Evolutionary conservation across 2,113 vertebrate species (phyloP), one percentile per base, ranked within the genome.

Genomic region (Columba livia): DNA sequence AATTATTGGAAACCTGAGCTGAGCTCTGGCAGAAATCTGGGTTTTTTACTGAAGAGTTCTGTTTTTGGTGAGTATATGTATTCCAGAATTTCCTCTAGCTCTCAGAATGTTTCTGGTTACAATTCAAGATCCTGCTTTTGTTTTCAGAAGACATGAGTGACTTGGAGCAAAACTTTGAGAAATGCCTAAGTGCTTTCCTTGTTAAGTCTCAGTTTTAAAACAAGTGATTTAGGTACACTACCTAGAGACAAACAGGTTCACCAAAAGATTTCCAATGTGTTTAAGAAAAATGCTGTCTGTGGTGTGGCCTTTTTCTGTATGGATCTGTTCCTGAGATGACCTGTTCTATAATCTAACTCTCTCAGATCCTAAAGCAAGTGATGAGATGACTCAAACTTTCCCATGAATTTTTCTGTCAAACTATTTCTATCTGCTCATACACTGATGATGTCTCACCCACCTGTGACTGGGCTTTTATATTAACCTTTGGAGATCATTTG

Each of bases 71-170:
- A 89, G 21, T 72, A 77, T 48, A 26, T 28, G 32, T 83, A 77
- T 93, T 94, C 85, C 79, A 94, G 91, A 94, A 94, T 89, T 91
- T 88, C 84, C 71, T 91, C 61, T 74, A 89, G 38, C 23, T 84
- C 34, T 84, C 34, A 51, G 70, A 85, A 26, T 60, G 42, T 86
- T 90, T 91, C 88, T 91, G 50, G 71, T 80, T 93, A 51, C 29
- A 91, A 91, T 91, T 57, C 32, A 89, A 85, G 80, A 58, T 32
- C 60, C 8, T 82, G 28, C 18, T 72, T 87, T 85, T 58, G 12
- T 34, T 92, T 92, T 75, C 65, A 87, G 85, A 93, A 83, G 20
- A 70, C 44, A 66, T 38, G 44, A 74, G 20, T 90, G 67, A 60
- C 82, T 80, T 67, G 32, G 64, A 88, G 19, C 11, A 90, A 89